Conservation (phyloP, 2,797 vertebrate species). For the Synaphobranchus kaupii region DNA sequence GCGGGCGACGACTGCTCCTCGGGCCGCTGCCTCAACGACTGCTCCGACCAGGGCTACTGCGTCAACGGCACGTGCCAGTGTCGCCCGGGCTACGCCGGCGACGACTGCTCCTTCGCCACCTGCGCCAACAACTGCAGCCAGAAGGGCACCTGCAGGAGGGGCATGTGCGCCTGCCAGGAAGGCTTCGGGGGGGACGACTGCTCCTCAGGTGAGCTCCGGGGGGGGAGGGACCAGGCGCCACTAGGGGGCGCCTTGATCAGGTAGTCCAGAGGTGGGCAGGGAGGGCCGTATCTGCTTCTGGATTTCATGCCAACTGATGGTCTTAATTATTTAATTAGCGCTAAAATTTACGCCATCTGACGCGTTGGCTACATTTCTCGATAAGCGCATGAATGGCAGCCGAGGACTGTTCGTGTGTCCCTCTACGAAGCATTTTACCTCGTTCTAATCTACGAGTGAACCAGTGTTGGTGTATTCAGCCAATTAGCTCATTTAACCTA, state of each 20-base stretch:
- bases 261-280: neutral
- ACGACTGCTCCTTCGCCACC: constrained; percentile 84
- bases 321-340: no score
- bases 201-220: constrained; percentile 80
- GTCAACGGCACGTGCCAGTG: constrained; percentile 89
- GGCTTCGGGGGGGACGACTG: constrained; percentile 92
- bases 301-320: no score
- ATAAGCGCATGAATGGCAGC: no score
- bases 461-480: no score
- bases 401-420: no score
- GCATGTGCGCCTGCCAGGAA: constrained; percentile 87
- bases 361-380: no score
- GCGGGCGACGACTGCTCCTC: constrained; percentile 85
- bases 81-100: constrained; percentile 83
- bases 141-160: constrained; percentile 84
- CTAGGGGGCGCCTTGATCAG: neutral
- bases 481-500: no score
- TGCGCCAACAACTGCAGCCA: constrained; percentile 90
- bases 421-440: no score
- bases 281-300: no score
- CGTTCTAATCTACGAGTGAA: no score
- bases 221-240: no score
- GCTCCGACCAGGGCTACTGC: constrained; percentile 87
- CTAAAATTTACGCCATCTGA: no score
- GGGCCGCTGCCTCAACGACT: constrained; percentile 87